These are phyloP conservation scores for Nycticebus coucang DNA, from an alignment of 2,113 vertebrate genomes.

Conservation along the genomic window DNA sequence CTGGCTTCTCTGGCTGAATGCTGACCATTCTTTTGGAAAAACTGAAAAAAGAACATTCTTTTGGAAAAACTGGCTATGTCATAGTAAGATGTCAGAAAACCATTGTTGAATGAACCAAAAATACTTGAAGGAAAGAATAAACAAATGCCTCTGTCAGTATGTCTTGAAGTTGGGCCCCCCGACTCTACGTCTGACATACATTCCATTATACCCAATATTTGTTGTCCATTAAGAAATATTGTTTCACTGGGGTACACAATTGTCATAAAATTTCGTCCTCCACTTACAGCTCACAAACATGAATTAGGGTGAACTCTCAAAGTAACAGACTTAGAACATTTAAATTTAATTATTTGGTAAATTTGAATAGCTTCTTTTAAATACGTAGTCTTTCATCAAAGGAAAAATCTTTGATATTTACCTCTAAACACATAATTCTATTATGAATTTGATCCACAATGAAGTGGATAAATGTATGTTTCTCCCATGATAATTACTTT, in stretches of 20 bases:
- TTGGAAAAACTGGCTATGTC: neutral
- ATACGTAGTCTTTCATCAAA: neutral
- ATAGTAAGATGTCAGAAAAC: neutral
- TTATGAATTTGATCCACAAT: neutral
- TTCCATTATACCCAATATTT: neutral
- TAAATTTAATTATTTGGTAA: conserved; percentile 27
- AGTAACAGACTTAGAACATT: neutral
- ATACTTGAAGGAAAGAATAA: neutral
- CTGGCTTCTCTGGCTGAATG: neutral
- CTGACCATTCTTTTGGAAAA: neutral
- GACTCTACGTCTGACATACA: neutral
- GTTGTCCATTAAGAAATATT: conserved; percentile 14
- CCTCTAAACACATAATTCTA: neutral
- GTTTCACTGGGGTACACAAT: neutral
- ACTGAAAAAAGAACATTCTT: neutral
- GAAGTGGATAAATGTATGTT: neutral
- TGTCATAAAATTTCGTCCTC: neutral
- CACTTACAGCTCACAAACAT: neutral
- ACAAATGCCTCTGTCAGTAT: neutral
- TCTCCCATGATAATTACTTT: neutral
- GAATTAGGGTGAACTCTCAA: neutral
- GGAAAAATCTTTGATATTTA: neutral
- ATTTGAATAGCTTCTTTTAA: conserved; percentile 28
- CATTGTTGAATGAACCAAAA: neutral
- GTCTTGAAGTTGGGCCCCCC: neutral